Evolutionary conservation across 1,140 invertebrate species (phyloP), one percentile per base, ranked within the genome.

Genomic region (Procambarus virginalis): DNA sequence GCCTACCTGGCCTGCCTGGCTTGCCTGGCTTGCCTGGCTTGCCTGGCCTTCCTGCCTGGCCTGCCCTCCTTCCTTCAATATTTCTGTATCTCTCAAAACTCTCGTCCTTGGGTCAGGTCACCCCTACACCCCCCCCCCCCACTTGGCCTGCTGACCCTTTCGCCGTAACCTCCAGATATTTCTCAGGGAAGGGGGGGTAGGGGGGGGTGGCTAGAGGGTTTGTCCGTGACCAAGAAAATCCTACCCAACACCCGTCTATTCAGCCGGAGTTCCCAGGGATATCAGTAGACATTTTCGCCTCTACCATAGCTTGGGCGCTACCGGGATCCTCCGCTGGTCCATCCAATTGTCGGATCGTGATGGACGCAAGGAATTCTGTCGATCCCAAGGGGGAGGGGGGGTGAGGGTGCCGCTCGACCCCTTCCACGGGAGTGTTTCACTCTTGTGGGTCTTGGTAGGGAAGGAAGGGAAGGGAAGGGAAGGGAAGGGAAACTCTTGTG

Each of bases 21-120:
- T n/a, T n/a, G n/a, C n/a, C n/a, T n/a, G n/a, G n/a, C n/a, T n/a
- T n/a, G n/a, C n/a, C n/a, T n/a, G n/a, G n/a, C n/a, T n/a, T n/a
- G n/a, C n/a, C n/a, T n/a, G n/a, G n/a, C n/a, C n/a, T n/a, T n/a
- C n/a, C n/a, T n/a, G n/a, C n/a, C n/a, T n/a, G n/a, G n/a, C n/a
- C n/a, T n/a, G n/a, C n/a, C n/a, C 55, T 55, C 22, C 5, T 2
- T 45, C 64, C 17, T n/a, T 45, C 45, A 9, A 48, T 81, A n/a
- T 49, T 45, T 49, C 79, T 60, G 51, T 22, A 10, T 20, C 79
- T 10, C 60, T 49, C n/a, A 22, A 5, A 51, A 45, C n/a, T n/a
- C 20, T 81, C 79, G 79, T 64, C 79, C 79, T 81, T 81, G 79
- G 79, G 79, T 81, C 79, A 81, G 79, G 79, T 81, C 79, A 81